Base-by-base conservation (phyloP, 2,797 vertebrate genomes). In the Phyllotis vaccarum region DNA sequence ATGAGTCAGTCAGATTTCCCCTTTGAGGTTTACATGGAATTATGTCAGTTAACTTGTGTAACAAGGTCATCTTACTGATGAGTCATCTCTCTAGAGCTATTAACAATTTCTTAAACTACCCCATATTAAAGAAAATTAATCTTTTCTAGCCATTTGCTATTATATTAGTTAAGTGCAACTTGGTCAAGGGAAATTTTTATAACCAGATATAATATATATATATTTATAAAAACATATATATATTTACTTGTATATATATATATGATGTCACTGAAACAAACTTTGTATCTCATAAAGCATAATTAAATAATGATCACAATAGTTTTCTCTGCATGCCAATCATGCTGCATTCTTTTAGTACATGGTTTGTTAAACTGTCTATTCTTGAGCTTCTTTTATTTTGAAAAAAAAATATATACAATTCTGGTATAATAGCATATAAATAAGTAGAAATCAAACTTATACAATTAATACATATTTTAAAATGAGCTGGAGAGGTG, bases 261-360 rank as follows among this genome's bases (percentile, higher is more conserved):
- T 68, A 60, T 46, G 60, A 88, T 66, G 80, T n/a, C 19, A 85
- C 14, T 66, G 37, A n/a, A 66, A 76, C 58, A 90, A 88, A 40
- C 1, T 90, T 94, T 85, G 54, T 3, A 90, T n/a, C n/a, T n/a
- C n/a, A n/a, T n/a, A n/a, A n/a, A n/a, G n/a, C n/a, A n/a, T n/a
- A n/a, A 88, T 88, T 90, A 97, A 94, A 8, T 62, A 16, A 17
- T 90, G 52, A 54, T 56, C 21, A 46, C 29, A 82, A 93, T 82
- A 52, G n/a, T 60, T 86, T 83, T 24, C 17, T 14, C 21, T 52
- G 10, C n/a, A 21, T 95, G 58, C 3, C 70, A 87, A 60, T 87
- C 64, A 76, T 0, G 43, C 16, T 74, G 10, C 24, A 52, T 80
- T 46, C 52, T 13, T 60, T 31, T 81, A 27, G 10, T 58, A 2